Evolutionary conservation across 2,797 vertebrate species (phyloP).

Genomic region (Microcaecilia unicolor): DNA sequence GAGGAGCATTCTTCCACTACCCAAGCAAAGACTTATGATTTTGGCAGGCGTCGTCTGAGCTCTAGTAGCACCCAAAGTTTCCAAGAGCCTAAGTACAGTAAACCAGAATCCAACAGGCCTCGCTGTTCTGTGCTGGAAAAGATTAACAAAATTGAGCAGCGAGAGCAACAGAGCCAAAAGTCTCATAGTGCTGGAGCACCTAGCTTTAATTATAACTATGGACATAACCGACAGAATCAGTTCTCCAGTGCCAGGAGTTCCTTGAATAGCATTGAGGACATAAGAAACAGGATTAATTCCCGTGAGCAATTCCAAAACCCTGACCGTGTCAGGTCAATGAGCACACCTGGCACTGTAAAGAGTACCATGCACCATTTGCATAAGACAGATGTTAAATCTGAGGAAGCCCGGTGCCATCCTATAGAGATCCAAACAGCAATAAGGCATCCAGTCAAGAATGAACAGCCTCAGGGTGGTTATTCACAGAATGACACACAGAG

Average conservation of each 20-base stretch:
- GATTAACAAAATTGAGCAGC: slow-evolving; percentile 78
- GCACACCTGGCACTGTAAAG: background rate
- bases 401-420: slow-evolving; percentile 43
- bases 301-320: slow-evolving; percentile 16
- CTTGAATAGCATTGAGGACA: slow-evolving; percentile 52
- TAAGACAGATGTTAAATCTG: background rate
- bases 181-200: slow-evolving; percentile 32
- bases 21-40: slow-evolving; percentile 35
- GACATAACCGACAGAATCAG: slow-evolving; percentile 14
- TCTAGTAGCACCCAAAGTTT: slow-evolving; percentile 40
- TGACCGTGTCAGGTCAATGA: slow-evolving; percentile 13
- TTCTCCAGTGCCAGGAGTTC: slow-evolving; percentile 5
- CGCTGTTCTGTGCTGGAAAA: slow-evolving; percentile 82
- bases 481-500: slow-evolving; percentile 29
- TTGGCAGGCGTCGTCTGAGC: slow-evolving; percentile 55
- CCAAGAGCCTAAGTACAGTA: slow-evolving; percentile 23
- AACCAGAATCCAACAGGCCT: slow-evolving; percentile 30
- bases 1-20: slow-evolving; percentile 16
- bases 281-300: slow-evolving; percentile 40
- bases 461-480: background rate
- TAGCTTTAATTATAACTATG: slow-evolving; percentile 13
- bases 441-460: background rate
- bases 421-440: slow-evolving; percentile 5
- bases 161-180: slow-evolving; percentile 54
- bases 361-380: background rate